phyloP scores from a whole-genome alignment of 2,113 vertebrate genomes.

The Crotalus horridus region DNA sequence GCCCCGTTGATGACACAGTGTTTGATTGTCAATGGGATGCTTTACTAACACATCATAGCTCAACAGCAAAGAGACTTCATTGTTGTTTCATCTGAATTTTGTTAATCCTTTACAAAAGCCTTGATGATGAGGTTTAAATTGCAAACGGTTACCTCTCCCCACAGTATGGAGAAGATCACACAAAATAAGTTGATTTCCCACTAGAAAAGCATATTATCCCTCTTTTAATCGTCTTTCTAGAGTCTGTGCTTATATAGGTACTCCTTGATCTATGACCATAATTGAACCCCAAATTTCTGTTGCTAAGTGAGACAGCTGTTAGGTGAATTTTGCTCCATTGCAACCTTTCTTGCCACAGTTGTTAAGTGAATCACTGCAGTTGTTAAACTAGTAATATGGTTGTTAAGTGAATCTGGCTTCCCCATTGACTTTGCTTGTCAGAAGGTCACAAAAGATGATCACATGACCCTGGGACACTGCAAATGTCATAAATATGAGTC shows the following conservation, averaged over 20 bases:
- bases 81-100: background rate
- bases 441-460: background rate
- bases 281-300: background rate
- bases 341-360: background rate
- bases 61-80: background rate
- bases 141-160: background rate
- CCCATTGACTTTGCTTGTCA: background rate
- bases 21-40: background rate
- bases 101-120: background rate
- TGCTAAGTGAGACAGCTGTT: background rate
- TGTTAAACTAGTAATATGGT: background rate
- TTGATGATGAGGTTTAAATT: background rate
- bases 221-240: background rate
- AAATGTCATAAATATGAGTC: no score
- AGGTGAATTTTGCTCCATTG: background rate
- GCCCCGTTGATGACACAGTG: background rate
- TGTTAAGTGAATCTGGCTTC: background rate
- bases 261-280: background rate
- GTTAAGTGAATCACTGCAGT: background rate
- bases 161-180: background rate
- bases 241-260: background rate
- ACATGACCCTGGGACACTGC: no score
- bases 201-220: background rate
- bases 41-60: background rate
- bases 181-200: background rate